Percentiles rank a stretch among this genome's conserved stretches.
Conservation (phyloP, 1,140 invertebrate genomes). For the Drosophila burlai region DNA sequence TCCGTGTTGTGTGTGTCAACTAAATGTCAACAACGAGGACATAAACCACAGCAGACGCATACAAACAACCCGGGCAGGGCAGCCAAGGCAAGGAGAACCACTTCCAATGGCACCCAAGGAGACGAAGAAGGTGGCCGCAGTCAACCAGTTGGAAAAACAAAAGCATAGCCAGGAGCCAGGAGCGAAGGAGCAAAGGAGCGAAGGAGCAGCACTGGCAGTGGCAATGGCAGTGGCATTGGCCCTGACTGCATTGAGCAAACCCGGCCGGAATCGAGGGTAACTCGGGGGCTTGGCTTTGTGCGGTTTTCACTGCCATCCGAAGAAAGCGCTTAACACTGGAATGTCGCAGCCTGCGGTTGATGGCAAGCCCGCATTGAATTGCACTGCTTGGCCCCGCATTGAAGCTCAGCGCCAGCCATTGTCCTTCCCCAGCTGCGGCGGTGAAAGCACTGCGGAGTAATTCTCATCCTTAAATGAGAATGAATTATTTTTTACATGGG, state of each 20-base stretch:
- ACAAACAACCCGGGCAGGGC: conserved; percentile 22
- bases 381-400: conserved; percentile 13
- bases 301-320: conserved; percentile 32
- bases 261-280: conserved; percentile 16
- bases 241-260: conserved; percentile 40
- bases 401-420: conserved; percentile 16
- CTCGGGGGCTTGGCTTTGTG: conserved; percentile 27
- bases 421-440: not conserved
- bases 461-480: conserved; percentile 43
- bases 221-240: conserved; percentile 61
- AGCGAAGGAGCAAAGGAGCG: not conserved
- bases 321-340: conserved; percentile 52
- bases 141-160: conserved; percentile 52
- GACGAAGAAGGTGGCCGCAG: conserved; percentile 28
- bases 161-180: conserved; percentile 30
- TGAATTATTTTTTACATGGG: conserved; percentile 47
- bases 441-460: conserved; percentile 23
- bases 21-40: conserved; percentile 75
- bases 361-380: conserved; percentile 35
- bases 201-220: conserved; percentile 26
- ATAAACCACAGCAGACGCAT: conserved; percentile 56
- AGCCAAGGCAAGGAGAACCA: not conserved
- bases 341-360: conserved; percentile 55
- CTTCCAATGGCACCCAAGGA: conserved; percentile 10
- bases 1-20: conserved; percentile 68